Base-by-base conservation (phyloP, 2,888 invertebrate species). In the Apamea anceps region DNA sequence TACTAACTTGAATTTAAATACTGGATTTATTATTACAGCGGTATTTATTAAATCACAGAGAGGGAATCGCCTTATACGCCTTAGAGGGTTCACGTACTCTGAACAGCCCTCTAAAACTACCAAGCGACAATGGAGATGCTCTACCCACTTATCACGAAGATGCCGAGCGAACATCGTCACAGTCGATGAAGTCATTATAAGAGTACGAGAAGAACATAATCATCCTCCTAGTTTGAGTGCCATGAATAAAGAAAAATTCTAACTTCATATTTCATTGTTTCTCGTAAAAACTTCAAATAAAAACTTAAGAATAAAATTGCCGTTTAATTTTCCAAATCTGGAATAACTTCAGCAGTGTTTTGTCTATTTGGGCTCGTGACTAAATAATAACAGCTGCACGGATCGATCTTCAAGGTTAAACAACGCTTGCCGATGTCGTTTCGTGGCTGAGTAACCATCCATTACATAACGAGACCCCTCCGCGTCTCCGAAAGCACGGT, bases 121-220 rank as follows among this genome's bases (percentile, higher is more conserved):
- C 10, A 93, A 90, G 57, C 72, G 80, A 0, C 84, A 93, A 18
- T 95, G 95, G 95, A 85, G 90, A 7, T 95, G 95, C 75, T 95
- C 95, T 0, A 94, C 94, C 0, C 93, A 95, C 79, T 72, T 48
- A 8, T 85, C 85, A 1, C 81, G 81, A 28, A 92, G 93, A 0
- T 95, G 94, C 78, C 85, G 79, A 67, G 94, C 93, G 0, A 85
- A 72, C 5, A 51, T 94, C 0, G 76, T 89, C 66, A 94, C 93
- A 0, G 32, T 92, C 0, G 80, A 90, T 4, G 88, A 92, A 7
- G 80, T 80, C 57, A 88, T 93, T 5, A 66, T 92, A 0, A 32
- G 1, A 15, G 10, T 82, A 8, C 28, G 73, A 37, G 71, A 71
- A 12, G 25, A 28, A 12, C 88, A 88, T 75, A 84, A 45, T 32